Conservation (phyloP, 2,797 vertebrate species). For the Allenopithecus nigroviridis region DNA sequence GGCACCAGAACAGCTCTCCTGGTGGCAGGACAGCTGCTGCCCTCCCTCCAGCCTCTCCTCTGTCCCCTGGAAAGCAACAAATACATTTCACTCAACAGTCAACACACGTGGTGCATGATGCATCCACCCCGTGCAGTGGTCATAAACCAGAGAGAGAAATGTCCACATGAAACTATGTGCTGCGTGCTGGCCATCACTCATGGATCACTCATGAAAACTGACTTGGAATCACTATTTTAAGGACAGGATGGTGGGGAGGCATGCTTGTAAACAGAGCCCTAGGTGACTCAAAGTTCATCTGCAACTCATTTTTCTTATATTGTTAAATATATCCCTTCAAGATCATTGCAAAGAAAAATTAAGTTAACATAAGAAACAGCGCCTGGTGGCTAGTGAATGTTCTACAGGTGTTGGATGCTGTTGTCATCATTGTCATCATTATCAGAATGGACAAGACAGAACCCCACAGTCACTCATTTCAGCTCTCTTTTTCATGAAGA, state of each 20-base stretch:
- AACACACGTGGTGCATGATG: neutral
- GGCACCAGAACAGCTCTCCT: neutral
- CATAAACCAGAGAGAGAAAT: neutral
- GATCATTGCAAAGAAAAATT: neutral
- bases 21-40: neutral
- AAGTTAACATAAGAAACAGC: neutral
- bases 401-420: neutral
- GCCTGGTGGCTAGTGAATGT: neutral
- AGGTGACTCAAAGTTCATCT: neutral
- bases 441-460: neutral
- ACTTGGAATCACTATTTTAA: neutral
- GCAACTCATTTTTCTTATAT: neutral
- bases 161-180: neutral
- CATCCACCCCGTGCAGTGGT: neutral
- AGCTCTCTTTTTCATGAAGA: neutral
- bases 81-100: constrained; percentile 19
- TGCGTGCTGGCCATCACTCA: neutral
- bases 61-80: constrained; percentile 51
- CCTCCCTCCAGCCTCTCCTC: constrained; percentile 9
- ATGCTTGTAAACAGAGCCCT: neutral
- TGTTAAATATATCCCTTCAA: neutral
- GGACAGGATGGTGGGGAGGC: neutral
- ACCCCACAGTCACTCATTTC: neutral
- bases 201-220: neutral
- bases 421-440: accelerated